phyloP scores from a whole-genome alignment of 2,888 invertebrate species.

The Platycheirus rosarum region DNA sequence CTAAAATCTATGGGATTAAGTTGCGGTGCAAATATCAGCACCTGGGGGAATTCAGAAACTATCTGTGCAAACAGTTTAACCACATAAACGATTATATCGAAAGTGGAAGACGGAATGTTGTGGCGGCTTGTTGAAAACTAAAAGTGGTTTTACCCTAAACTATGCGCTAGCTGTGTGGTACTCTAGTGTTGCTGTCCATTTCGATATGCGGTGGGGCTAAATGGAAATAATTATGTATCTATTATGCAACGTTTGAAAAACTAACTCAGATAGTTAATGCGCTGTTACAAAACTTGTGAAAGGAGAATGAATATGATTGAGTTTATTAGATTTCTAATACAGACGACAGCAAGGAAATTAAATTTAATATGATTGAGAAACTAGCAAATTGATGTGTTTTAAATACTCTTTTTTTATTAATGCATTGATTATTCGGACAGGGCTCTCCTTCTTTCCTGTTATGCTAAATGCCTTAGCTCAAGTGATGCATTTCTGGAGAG shows the following conservation, averaged over 20 bases:
- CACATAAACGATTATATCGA: conserved; percentile 48
- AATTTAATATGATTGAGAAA: too few relatives aligned
- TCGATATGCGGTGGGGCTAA: conserved; percentile 6
- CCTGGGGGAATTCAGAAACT: conserved; percentile 52
- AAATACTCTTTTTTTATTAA: too few relatives aligned
- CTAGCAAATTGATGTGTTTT: too few relatives aligned
- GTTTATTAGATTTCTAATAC: too few relatives aligned
- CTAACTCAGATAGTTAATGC: conserved; percentile 25
- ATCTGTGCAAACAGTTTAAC: conserved; percentile 45
- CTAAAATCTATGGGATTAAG: conserved; percentile 41
- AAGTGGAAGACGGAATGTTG: conserved; percentile 40
- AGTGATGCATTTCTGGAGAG: too few relatives aligned
- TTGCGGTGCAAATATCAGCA: conserved; percentile 55
- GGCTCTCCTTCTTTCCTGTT: too few relatives aligned
- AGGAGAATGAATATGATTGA: too few relatives aligned
- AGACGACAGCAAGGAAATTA: too few relatives aligned
- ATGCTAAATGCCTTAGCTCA: too few relatives aligned
- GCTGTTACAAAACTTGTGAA: conserved; percentile 16
- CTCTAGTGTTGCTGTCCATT: conserved; percentile 2
- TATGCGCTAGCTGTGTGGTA: not conserved
- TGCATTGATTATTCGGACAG: too few relatives aligned
- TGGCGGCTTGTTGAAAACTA: conserved; percentile 37
- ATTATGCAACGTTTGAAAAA: conserved; percentile 6
- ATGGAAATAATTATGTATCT: conserved; percentile 17
- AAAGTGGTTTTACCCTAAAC: conserved; percentile 37